Evolutionary conservation across 1,140 invertebrate species (phyloP).

Genomic region (Neodiprion fabricii): DNA sequence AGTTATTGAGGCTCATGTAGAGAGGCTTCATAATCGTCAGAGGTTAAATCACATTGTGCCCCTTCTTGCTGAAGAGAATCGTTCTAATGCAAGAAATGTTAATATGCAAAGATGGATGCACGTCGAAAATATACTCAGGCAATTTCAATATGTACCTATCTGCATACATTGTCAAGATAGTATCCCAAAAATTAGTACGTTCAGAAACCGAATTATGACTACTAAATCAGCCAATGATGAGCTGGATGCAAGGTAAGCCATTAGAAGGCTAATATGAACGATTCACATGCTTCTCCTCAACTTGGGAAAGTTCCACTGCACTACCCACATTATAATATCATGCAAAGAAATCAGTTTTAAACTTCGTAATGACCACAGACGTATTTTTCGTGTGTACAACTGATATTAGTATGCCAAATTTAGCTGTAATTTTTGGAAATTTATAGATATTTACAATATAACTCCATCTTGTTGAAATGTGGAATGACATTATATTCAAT

Average conservation of each 20-base stretch:
- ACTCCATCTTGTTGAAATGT: constrained; percentile 22
- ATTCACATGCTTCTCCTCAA: too few species aligned
- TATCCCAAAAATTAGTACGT: constrained; percentile 68
- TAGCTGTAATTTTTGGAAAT: too few species aligned
- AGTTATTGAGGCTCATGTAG: constrained; percentile 40
- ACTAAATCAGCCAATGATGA: constrained; percentile 32
- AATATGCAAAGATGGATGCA: constrained; percentile 68
- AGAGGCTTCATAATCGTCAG: constrained; percentile 38
- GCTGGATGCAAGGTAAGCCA: not conserved
- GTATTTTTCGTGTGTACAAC: too few species aligned
- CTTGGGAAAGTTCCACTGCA: too few species aligned
- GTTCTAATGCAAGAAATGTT: constrained; percentile 62
- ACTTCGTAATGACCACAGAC: too few species aligned
- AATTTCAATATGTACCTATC: constrained; percentile 56
- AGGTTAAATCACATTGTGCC: constrained; percentile 25
- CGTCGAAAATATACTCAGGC: constrained; percentile 66
- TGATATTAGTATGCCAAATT: too few species aligned
- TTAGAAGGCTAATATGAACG: too few species aligned
- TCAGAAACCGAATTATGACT: constrained; percentile 68
- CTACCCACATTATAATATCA: too few species aligned
- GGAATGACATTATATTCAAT: constrained; percentile 48
- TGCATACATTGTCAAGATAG: constrained; percentile 70
- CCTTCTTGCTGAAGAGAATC: constrained; percentile 9
- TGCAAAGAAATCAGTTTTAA: too few species aligned
- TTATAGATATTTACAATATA: not conserved